Base-by-base conservation (phyloP, 2,797 vertebrate species). In the Smutsia temminckii region DNA sequence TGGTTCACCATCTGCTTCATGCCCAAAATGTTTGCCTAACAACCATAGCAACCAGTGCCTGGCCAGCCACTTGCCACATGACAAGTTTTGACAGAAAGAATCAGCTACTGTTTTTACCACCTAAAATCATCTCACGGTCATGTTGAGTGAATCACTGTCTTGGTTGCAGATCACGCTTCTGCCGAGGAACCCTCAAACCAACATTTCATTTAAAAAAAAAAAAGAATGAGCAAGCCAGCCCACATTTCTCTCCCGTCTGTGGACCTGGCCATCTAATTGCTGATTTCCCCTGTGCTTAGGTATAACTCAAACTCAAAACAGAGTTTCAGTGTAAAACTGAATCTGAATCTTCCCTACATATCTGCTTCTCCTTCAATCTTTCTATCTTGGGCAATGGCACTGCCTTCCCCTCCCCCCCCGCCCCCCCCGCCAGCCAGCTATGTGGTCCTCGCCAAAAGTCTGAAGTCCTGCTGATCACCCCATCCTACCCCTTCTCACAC, bases 401-500 rank as follows among this genome's bases (percentile, higher is more conserved):
- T 4, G 37, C 37, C 37, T 37, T 2, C 5, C 57, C 2, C 10
- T 6, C 27, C 2, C 5, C 57, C 2, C 10, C 8, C 27, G 14
- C 27, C 7, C 12, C 51, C 1, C 37, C 37, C 37, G 37, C 37
- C 37, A 37, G 0, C 17, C 46, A 46, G 0, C 17, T 4, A 3
- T 1, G 1, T 1, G 0, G 5, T 40, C 78, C 14, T 2, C 0
- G 1, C 32, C 27, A 6, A 4, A 2, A 10, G 32, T 3, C 49
- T 12, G 1, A 34, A 37, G 34, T 3, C 55, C 0, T 1, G 6
- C 16, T 16, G 5, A 2, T 27, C 46, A 9, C 2, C 40, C 1
- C 40, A 1, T n/a, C 46, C 5, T 42, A 0, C n/a, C 3, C 18
- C 20, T 4, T 27, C 10, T 1, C 79, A 46, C 10, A 46, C 46